These are phyloP conservation scores for Dryas iulia DNA, from an alignment of 1,140 invertebrate species.

Conservation along the genomic window DNA sequence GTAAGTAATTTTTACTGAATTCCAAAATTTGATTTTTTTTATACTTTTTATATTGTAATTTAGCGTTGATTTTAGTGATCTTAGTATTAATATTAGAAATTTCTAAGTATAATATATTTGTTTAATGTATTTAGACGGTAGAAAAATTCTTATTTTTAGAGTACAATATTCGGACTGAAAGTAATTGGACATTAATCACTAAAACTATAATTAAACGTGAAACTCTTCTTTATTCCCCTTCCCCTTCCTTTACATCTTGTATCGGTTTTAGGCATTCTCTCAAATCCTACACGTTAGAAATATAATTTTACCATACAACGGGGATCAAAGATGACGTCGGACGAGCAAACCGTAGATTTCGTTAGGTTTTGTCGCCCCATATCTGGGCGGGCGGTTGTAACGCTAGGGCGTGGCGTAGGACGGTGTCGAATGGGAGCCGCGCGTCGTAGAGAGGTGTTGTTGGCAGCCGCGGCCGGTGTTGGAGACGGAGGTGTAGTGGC, in stretches of 20 bases:
- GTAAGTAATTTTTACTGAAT: slow-evolving; percentile 9
- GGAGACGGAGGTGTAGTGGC: slow-evolving; percentile 80
- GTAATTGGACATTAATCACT: neutral
- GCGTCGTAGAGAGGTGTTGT: slow-evolving; percentile 75
- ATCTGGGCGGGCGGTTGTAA: slow-evolving; percentile 55
- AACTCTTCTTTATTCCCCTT: neutral
- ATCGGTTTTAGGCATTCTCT: neutral
- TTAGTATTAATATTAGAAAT: neutral
- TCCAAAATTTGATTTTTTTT: neutral
- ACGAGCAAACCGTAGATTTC: slow-evolving; percentile 12
- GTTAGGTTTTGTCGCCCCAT: slow-evolving; percentile 36
- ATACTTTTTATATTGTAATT: neutral
- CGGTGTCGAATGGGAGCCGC: slow-evolving; percentile 74
- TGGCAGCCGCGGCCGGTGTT: slow-evolving; percentile 75
- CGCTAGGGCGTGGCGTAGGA: slow-evolving; percentile 69
- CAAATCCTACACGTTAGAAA: neutral
- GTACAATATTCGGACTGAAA: neutral
- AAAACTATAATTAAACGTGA: neutral
- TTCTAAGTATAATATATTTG: neutral
- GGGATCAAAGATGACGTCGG: slow-evolving; percentile 28
- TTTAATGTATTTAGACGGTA: neutral
- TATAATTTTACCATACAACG: slow-evolving; percentile 9
- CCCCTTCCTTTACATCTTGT: neutral
- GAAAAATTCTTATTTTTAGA: neutral
- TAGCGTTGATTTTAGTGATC: neutral